Percentiles rank a stretch among this genome's conserved stretches.
Evolutionary conservation across 1,140 invertebrate species (phyloP).

Genomic region (Ceratosolen solmsi): DNA sequence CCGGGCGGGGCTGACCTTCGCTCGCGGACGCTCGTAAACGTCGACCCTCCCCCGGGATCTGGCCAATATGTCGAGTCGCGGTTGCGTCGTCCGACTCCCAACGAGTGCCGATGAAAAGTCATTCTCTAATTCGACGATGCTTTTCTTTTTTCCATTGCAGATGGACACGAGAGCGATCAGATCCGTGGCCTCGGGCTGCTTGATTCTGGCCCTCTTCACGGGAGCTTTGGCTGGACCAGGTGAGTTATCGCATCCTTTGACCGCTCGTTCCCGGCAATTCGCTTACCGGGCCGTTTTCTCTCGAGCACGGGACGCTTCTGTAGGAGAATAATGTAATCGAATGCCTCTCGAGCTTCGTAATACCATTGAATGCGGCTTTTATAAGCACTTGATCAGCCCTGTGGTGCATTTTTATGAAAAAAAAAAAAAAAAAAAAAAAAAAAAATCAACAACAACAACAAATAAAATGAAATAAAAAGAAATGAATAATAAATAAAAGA

Average conservation of each 20-base stretch:
- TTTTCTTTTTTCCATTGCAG: slow-evolving; percentile 63
- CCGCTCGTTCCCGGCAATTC: neutral
- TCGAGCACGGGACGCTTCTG: neutral
- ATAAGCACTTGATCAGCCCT: no score
- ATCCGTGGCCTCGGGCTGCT: slow-evolving; percentile 60
- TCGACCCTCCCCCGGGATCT: neutral
- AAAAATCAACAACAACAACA: no score
- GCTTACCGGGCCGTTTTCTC: no score
- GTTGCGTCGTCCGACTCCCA: neutral
- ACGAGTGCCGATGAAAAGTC: neutral
- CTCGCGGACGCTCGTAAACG: slow-evolving; percentile 19
- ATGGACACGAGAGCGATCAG: slow-evolving; percentile 68
- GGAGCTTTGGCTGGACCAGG: slow-evolving; percentile 61
- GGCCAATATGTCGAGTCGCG: no score
- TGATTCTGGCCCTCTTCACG: slow-evolving; percentile 60
- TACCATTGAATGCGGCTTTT: no score
- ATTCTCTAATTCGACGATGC: slow-evolving; percentile 48
- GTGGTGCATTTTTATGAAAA: no score
- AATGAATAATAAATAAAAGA: no score
- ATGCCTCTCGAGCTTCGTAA: no score
- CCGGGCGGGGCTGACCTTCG: neutral
- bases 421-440: no score
- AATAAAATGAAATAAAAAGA: no score
- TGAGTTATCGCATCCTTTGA: slow-evolving; percentile 3
- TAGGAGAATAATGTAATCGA: neutral